Evolutionary conservation across 1,140 invertebrate genomes (phyloP), one percentile per base, ranked within the genome.

Genomic region (Cryptotermes secundus): DNA sequence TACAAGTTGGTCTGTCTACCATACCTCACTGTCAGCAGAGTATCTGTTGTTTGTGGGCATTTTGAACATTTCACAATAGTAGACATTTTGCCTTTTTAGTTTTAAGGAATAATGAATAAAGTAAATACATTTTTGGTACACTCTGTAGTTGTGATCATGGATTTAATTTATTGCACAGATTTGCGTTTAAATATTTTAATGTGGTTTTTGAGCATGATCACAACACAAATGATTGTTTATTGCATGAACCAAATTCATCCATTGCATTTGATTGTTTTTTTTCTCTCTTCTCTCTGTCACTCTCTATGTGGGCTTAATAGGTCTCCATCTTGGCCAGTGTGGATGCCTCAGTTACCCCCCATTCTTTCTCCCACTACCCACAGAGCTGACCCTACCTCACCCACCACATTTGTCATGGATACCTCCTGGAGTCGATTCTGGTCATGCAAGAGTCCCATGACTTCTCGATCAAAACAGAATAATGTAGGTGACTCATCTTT

Each of bases 311-410:
- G 91, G 91, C 72, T 85, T 84, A 85, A 88, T 90, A 92, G 91
- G 91, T 92, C 91, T 87, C 91, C 91, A 83, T 92, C 91, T 83
- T 92, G 91, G 91, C 91, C 92, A 87, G 90, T 92, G 86, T 92
- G 91, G 91, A 81, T 72, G 34, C 81, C 85, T 49, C 80, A 65
- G 22, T 84, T 90, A 31, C 83, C 59, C 26, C 84, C 86, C 19
- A 59, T 85, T 35, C 86, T 19, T 3, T 86, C 87, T 3, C 49
- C 85, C 26, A 80, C 85, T 34, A 42, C 83, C 34, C 59, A 72
- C n/a, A 31, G n/a, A n/a, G 59, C n/a, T 72, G 3, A 12, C 59
- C 26, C 65, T 84, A 45, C 84, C 81, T 53, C 82, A 82, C 35
- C 85, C 84, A 45, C 49, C 34, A 31, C 85, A 36, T 42, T 80